Percentiles rank a stretch among this genome's conserved stretches.
Evolutionary conservation across 2,888 invertebrate species (phyloP).

Genomic region (Drosophila gaucha): DNA sequence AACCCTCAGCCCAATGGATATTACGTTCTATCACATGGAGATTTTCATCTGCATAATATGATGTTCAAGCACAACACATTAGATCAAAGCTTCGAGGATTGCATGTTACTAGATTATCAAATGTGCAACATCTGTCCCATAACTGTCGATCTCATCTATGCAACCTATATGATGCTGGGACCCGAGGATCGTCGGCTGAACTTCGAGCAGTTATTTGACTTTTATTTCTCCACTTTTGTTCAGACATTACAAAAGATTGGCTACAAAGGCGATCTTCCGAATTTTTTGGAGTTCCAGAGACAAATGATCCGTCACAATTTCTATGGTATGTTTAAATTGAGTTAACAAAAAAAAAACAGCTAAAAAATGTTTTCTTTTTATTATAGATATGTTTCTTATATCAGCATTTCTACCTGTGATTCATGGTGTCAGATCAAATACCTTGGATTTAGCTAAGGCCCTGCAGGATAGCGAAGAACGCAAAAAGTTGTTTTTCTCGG

Average conservation of each 20-base stretch:
- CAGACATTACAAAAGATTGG: slow-evolving; percentile 58
- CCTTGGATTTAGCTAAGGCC: not conserved
- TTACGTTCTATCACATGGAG: slow-evolving; percentile 61
- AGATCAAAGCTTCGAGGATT: slow-evolving; percentile 52
- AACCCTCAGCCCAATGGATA: slow-evolving; percentile 33
- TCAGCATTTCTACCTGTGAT: slow-evolving; percentile 36
- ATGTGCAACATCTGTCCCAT: slow-evolving; percentile 56
- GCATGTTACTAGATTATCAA: slow-evolving; percentile 66
- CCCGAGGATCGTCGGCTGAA: slow-evolving; percentile 43
- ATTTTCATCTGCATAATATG: slow-evolving; percentile 65
- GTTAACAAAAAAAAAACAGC: slow-evolving; percentile 30
- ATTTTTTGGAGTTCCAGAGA: slow-evolving; percentile 48
- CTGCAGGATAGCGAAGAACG: slow-evolving; percentile 25
- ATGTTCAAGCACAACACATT: slow-evolving; percentile 52
- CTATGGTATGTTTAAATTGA: slow-evolving; percentile 44
- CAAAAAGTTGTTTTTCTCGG: slow-evolving; percentile 11
- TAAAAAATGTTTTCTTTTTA: slow-evolving; percentile 28
- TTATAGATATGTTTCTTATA: slow-evolving; percentile 28
- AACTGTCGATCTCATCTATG: slow-evolving; percentile 54
- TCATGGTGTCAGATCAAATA: slow-evolving; percentile 10
- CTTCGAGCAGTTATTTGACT: slow-evolving; percentile 13
- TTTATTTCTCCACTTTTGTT: slow-evolving; percentile 59
- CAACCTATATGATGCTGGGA: slow-evolving; percentile 66
- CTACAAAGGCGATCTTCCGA: slow-evolving; percentile 64
- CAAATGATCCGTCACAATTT: slow-evolving; percentile 49